phyloP scores from a whole-genome alignment of 2,113 vertebrate species.

The Pelecanus crispus region DNA sequence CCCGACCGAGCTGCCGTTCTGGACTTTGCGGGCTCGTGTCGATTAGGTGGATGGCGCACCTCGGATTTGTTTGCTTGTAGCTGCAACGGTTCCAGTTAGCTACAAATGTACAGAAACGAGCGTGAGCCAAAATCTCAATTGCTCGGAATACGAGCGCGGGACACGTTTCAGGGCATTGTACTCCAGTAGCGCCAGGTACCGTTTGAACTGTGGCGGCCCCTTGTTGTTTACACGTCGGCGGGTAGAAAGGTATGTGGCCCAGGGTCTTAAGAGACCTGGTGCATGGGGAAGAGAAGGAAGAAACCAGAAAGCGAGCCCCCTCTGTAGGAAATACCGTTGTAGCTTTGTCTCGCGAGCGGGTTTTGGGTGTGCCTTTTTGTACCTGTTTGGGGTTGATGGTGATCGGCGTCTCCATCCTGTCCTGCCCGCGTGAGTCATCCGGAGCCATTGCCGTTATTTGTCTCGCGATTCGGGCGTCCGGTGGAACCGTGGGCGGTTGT shows the following conservation, averaged over 20 bases:
- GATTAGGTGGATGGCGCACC: accelerated
- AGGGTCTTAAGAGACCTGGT: not conserved
- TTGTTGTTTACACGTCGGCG: not conserved
- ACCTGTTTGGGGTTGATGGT: not conserved
- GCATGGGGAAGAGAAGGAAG: not conserved
- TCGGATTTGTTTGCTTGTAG: not conserved
- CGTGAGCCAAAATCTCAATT: not conserved
- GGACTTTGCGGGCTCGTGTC: not conserved
- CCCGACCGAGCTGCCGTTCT: no score
- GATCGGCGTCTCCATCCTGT: accelerated
- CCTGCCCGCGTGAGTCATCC: accelerated
- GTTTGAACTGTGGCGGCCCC: not conserved
- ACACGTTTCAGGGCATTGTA: not conserved
- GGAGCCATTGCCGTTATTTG: accelerated
- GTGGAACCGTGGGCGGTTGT: accelerated
- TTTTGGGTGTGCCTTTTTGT: not conserved
- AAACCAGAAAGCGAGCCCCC: not conserved
- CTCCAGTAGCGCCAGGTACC: accelerated
- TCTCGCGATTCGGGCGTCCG: not conserved
- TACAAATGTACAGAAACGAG: accelerated
- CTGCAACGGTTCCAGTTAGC: accelerated
- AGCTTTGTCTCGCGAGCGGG: accelerated
- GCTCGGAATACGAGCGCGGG: not conserved
- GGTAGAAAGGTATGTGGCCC: not conserved
- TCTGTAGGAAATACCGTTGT: not conserved